These are phyloP conservation scores for Huso huso DNA, from an alignment of 2,797 vertebrate species.

Conservation along the genomic window DNA sequence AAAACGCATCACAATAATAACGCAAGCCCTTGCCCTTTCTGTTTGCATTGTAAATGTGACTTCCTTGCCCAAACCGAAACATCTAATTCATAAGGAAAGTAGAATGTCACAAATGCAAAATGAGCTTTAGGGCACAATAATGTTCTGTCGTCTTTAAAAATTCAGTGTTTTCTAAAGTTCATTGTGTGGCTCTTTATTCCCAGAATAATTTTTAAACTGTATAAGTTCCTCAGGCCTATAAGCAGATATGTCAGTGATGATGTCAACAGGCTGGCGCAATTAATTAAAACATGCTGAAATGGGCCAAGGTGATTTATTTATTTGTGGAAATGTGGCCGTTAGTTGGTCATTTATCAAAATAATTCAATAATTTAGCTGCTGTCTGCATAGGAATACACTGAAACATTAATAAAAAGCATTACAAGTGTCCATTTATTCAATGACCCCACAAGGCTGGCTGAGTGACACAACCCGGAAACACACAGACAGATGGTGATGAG, in stretches of 20 bases:
- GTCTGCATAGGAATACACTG: background rate
- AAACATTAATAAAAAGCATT: conserved; percentile 7
- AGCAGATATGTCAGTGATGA: conserved; percentile 3
- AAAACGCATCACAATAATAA: background rate
- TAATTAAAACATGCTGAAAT: conserved; percentile 16
- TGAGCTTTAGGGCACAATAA: background rate
- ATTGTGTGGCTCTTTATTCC: background rate
- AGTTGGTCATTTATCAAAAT: conserved; percentile 3
- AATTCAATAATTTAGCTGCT: conserved; percentile 9
- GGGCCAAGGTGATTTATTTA: background rate
- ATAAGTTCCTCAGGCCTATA: background rate
- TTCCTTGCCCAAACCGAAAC: background rate
- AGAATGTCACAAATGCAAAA: background rate
- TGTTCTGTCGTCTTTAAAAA: background rate
- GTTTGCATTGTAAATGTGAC: background rate
- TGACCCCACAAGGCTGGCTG: no score
- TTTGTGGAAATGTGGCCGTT: background rate
- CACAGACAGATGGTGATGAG: no score
- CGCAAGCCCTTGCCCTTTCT: background rate
- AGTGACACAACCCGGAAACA: no score
- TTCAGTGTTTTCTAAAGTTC: background rate
- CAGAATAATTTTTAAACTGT: background rate
- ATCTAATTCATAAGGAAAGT: background rate
- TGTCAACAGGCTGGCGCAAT: conserved; percentile 8
- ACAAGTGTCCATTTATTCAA: background rate